phyloP scores from a whole-genome alignment of 2,797 vertebrate species.

The Toxotes lorentzi region DNA sequence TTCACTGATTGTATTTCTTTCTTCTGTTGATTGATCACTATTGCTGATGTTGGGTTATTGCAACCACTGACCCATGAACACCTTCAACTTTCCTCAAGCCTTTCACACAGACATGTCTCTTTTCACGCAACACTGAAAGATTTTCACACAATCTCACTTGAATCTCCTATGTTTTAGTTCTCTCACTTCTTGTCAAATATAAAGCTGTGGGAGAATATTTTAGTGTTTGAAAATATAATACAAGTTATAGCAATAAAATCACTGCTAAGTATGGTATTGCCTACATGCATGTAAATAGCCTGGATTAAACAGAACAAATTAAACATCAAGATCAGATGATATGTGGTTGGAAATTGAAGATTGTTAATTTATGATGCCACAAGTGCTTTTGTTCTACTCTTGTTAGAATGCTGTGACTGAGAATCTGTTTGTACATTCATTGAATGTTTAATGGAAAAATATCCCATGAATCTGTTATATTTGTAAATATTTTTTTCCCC shows the following conservation, averaged over 20 bases:
- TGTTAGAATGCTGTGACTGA: conserved; percentile 83
- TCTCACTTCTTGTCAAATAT: conserved; percentile 61
- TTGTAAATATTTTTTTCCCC: conserved; percentile 76
- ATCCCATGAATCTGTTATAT: conserved; percentile 71
- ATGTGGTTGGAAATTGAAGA: conserved; percentile 67
- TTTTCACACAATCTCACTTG: conserved; percentile 71
- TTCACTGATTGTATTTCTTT: conserved; percentile 75
- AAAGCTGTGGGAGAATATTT: conserved; percentile 54
- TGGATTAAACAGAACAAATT: conserved; percentile 64
- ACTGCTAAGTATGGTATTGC: conserved; percentile 40
- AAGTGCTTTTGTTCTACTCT: conserved; percentile 75
- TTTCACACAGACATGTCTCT: conserved; percentile 16
- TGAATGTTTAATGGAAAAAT: conserved; percentile 75
- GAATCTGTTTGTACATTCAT: conserved; percentile 80
- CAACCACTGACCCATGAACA: conserved; percentile 30
- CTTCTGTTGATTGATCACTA: conserved; percentile 65
- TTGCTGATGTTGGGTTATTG: conserved; percentile 30
- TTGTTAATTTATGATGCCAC: conserved; percentile 84
- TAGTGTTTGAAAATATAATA: conserved; percentile 55
- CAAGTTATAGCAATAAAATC: conserved; percentile 59
- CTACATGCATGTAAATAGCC: conserved; percentile 74
- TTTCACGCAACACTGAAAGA: conserved; percentile 69
- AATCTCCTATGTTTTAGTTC: conserved; percentile 63
- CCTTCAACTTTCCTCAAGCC: conserved; percentile 11
- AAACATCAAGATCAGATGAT: conserved; percentile 58